Evolutionary conservation across 2,797 vertebrate species (phyloP).

Genomic region (Hapalemur alaotrensis): DNA sequence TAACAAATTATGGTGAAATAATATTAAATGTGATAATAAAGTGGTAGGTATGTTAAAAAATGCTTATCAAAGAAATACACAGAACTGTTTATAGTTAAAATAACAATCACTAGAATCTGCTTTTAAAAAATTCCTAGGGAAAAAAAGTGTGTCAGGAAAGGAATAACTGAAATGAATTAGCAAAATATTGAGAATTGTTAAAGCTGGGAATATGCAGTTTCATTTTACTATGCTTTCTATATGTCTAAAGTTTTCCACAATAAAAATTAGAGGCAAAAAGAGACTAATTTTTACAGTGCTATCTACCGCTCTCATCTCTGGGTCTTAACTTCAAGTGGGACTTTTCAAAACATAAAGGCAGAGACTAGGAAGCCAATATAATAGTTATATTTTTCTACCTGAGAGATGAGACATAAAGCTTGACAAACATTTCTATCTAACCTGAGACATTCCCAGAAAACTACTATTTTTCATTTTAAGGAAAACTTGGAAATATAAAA

Average conservation of each 20-base stretch:
- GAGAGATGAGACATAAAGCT: not conserved
- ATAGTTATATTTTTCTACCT: not conserved
- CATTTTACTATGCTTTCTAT: not conserved
- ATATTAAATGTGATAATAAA: not conserved
- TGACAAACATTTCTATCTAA: conserved; percentile 25
- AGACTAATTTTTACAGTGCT: not conserved
- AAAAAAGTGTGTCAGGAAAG: not conserved
- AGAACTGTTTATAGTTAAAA: conserved; percentile 22
- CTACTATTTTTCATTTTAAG: conserved; percentile 22
- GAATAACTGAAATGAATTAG: not conserved
- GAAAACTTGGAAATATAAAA: not conserved
- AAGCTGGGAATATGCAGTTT: not conserved
- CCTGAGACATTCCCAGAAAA: not conserved
- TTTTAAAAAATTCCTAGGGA: not conserved
- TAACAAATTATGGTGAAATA: not conserved
- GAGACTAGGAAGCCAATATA: not conserved
- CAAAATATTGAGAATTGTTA: conserved; percentile 28
- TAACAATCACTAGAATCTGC: not conserved
- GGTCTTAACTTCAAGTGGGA: not conserved
- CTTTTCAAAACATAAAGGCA: not conserved
- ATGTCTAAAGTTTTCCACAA: not conserved
- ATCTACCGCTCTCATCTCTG: not conserved
- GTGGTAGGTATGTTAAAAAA: not conserved
- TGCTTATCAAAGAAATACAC: not conserved
- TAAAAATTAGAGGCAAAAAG: not conserved